These are phyloP conservation scores for Tachina fera DNA, from an alignment of 2,888 invertebrate species.

Conservation along the genomic window DNA sequence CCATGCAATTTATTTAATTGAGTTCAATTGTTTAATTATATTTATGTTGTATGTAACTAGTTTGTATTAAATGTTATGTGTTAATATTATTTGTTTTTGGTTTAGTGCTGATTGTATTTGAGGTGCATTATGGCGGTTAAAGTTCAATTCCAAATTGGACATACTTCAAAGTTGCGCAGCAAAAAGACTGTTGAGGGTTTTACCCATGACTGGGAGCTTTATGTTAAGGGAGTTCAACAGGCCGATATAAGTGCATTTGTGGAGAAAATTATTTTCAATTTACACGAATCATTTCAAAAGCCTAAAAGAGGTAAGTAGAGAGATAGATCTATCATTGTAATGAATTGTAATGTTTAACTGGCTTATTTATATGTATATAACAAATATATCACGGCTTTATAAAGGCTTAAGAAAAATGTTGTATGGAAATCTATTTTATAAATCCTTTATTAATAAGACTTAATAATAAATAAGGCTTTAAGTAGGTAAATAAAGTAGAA, in stretches of 20 bases:
- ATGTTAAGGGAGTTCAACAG: constrained; percentile 93
- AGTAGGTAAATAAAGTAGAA: no score
- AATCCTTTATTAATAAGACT: no score
- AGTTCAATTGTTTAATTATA: constrained; percentile 23
- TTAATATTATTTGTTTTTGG: constrained; percentile 11
- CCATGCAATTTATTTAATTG: constrained; percentile 5
- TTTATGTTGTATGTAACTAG: neutral
- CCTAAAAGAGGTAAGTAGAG: constrained; percentile 91
- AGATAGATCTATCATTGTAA: neutral
- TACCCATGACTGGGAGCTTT: constrained; percentile 99
- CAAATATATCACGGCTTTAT: no score
- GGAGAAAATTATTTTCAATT: constrained; percentile 94
- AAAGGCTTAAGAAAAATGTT: no score
- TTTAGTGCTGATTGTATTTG: constrained; percentile 26
- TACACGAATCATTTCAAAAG: constrained; percentile 96
- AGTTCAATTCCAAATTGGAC: constrained; percentile 96
- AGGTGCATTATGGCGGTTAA: constrained; percentile 85
- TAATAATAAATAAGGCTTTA: no score
- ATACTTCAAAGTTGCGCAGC: constrained; percentile 91
- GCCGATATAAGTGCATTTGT: constrained; percentile 95
- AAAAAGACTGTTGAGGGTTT: constrained; percentile 94
- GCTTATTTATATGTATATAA: no score
- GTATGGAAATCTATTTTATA: no score
- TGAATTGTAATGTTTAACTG: no score
- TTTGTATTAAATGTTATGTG: constrained; percentile 11